phyloP scores from a whole-genome alignment of 2,797 vertebrate genomes.

The Artibeus jamaicensis region DNA sequence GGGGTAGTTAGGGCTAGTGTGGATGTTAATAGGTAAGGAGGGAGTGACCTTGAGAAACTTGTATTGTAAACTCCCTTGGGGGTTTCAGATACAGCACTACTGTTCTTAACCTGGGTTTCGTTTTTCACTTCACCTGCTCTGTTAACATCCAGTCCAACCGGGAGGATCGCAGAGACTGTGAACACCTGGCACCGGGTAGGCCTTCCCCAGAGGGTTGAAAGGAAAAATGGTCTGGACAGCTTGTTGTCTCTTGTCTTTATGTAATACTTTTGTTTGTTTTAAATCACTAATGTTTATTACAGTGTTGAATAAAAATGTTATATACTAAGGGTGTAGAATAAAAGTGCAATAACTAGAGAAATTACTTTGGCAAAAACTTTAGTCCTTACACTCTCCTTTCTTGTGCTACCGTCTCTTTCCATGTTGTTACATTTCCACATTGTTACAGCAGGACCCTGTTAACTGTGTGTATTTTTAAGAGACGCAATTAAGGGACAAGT shows the following conservation, averaged over 20 bases:
- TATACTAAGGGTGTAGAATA: constrained; percentile 66
- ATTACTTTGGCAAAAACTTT: constrained; percentile 41
- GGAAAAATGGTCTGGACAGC: constrained; percentile 17
- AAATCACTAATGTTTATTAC: constrained; percentile 71
- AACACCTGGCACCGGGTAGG: not conserved
- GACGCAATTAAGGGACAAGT: constrained; percentile 25
- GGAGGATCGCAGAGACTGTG: not conserved
- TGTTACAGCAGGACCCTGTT: not conserved
- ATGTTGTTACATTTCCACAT: not conserved
- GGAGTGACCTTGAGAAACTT: not conserved
- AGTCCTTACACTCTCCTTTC: not conserved
- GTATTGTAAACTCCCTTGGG: constrained; percentile 17
- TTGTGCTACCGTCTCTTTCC: constrained; percentile 4
- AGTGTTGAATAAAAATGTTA: constrained; percentile 64
- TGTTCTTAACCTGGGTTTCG: constrained; percentile 42
- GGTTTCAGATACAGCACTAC: constrained; percentile 52
- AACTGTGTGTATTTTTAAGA: constrained; percentile 61
- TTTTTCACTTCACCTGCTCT: constrained; percentile 21
- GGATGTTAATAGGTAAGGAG: not conserved
- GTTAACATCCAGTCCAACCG: not conserved
- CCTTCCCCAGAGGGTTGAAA: not conserved
- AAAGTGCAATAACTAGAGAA: constrained; percentile 74
- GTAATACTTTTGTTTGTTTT: constrained; percentile 69
- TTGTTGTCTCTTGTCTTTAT: constrained; percentile 52
- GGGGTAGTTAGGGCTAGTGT: not conserved